phyloP scores from a whole-genome alignment of 2,888 invertebrate species.

The Caenorhabditis sp. region DNA sequence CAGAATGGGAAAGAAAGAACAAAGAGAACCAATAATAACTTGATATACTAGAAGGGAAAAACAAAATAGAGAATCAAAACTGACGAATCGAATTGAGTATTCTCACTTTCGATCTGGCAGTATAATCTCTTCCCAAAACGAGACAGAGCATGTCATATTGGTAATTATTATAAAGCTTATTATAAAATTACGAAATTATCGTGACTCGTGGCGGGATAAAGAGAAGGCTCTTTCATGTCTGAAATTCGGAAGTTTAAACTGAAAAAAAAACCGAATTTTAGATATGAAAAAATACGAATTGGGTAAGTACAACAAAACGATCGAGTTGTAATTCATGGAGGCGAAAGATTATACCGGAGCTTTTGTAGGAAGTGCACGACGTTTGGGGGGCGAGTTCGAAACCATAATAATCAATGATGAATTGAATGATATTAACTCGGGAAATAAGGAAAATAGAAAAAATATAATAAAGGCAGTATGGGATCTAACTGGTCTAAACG shows the following conservation, averaged over 20 bases:
- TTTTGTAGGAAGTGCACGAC: conserved; percentile 30
- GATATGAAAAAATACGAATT: not conserved
- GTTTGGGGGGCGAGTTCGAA: conserved; percentile 16
- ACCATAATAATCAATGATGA: conserved; percentile 48
- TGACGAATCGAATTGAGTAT: not conserved
- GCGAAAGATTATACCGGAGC: conserved; percentile 39
- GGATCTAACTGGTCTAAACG: conserved; percentile 22
- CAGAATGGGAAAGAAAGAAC: conserved; percentile 25
- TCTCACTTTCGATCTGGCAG: not conserved
- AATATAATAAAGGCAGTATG: conserved; percentile 20
- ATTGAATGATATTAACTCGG: conserved; percentile 40
- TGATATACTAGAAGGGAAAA: conserved; percentile 18
- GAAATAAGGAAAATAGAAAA: conserved; percentile 36
- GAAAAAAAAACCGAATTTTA: not conserved
- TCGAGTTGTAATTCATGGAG: conserved; percentile 3
- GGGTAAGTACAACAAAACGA: conserved; percentile 55
- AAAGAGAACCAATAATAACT: conserved; percentile 12
- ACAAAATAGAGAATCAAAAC: conserved; percentile 9
- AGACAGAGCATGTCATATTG: conserved; percentile 6
- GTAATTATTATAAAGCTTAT: conserved; percentile 53
- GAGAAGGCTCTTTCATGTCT: not conserved
- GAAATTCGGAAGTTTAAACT: not conserved
- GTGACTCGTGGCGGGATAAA: conserved; percentile 7
- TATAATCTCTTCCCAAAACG: conserved; percentile 22
- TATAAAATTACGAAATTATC: conserved; percentile 34